A percentile compares a stretch with the other conserved stretches of the same genome.
Conservation (phyloP, 2,113 vertebrate genomes). For the Ellobius talpinus region DNA sequence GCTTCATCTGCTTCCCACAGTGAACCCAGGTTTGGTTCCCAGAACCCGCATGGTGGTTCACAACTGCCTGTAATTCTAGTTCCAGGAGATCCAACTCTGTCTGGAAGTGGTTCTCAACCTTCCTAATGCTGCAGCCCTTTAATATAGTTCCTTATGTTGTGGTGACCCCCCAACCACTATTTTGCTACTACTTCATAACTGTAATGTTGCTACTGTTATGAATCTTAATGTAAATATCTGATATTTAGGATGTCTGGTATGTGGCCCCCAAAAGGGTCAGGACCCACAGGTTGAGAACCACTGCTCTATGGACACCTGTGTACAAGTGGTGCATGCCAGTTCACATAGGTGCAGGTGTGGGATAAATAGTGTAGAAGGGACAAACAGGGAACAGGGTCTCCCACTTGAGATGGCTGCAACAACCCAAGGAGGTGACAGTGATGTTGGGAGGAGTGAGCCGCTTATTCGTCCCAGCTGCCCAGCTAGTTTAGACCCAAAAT, state of each 20-base stretch:
- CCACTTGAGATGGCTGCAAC: background rate
- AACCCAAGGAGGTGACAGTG: background rate
- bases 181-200: background rate
- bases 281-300: background rate
- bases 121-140: background rate
- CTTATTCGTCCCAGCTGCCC: too few species aligned
- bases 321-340: background rate
- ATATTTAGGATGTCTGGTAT: background rate
- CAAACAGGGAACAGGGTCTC: background rate
- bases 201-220: background rate
- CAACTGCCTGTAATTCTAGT: background rate
- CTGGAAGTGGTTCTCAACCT: background rate
- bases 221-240: background rate
- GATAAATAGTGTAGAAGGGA: background rate
- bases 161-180: background rate
- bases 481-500: too few species aligned
- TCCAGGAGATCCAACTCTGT: background rate
- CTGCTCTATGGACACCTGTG: background rate
- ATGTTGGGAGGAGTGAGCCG: background rate
- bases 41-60: background rate
- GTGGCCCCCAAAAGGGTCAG: background rate
- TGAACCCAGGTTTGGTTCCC: background rate
- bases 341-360: background rate
- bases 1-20: background rate
- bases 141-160: background rate